A percentile compares a stretch with the other conserved stretches of the same genome.
Conservation (phyloP, 2,888 invertebrate genomes). For the Plebejus anna region DNA sequence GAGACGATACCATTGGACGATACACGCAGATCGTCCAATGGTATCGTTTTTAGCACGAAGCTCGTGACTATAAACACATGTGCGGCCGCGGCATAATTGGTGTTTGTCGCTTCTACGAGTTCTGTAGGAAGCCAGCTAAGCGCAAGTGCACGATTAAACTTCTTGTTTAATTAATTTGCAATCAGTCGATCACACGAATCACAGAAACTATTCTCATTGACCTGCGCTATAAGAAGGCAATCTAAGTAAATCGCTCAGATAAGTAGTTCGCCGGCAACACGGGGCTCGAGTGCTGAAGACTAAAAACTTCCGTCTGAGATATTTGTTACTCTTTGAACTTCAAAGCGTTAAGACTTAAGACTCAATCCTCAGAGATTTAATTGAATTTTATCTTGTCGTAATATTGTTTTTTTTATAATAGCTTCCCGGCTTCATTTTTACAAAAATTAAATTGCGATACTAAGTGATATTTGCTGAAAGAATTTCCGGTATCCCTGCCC, state of each 20-base stretch:
- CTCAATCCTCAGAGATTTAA: background rate
- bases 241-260: constrained; percentile 2
- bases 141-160: background rate
- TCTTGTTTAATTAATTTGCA: constrained; percentile 17
- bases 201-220: constrained; percentile 19
- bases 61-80: too few relatives aligned
- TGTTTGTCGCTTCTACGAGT: background rate
- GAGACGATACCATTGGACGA: too few relatives aligned
- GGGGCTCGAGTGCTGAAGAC: background rate
- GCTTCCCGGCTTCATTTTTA: too few relatives aligned
- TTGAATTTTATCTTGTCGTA: background rate
- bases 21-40: too few relatives aligned
- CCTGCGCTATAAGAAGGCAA: constrained; percentile 15
- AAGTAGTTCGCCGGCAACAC: background rate
- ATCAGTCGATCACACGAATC: background rate
- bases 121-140: background rate
- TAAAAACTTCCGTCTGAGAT: background rate
- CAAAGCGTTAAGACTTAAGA: background rate
- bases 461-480: too few relatives aligned
- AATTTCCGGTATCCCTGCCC: too few relatives aligned
- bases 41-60: too few relatives aligned
- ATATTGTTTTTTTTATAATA: background rate
- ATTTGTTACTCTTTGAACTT: constrained; percentile 1
- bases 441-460: too few relatives aligned
- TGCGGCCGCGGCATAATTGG: too few relatives aligned